Percentiles rank a stretch among this genome's conserved stretches.
phyloP scores from a whole-genome alignment of 2,797 vertebrate species.

The Thalassophryne amazonica region DNA sequence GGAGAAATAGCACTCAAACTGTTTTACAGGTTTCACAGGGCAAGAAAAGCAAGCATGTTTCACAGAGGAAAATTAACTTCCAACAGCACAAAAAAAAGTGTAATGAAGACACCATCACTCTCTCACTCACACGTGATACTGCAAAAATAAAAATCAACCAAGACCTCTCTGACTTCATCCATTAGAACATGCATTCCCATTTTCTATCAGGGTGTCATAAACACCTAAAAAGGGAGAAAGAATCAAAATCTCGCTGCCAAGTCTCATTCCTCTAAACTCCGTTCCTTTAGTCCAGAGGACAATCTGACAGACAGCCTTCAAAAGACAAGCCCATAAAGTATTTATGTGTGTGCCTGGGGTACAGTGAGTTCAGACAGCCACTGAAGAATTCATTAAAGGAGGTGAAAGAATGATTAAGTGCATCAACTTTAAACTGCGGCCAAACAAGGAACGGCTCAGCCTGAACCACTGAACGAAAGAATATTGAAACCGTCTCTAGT shows the following conservation, averaged over 20 bases:
- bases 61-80: conserved; percentile 41
- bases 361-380: conserved; percentile 74
- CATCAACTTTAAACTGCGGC: conserved; percentile 70
- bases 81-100: conserved; percentile 20
- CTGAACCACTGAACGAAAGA: conserved; percentile 32
- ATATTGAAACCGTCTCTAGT: conserved; percentile 59
- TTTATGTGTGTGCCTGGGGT: conserved; percentile 75
- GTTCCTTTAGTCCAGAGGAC: conserved; percentile 70
- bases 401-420: conserved; percentile 77
- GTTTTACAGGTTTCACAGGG: conserved; percentile 42
- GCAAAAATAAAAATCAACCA: conserved; percentile 44
- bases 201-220: conserved; percentile 32
- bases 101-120: conserved; percentile 47
- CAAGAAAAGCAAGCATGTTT: conserved; percentile 35
- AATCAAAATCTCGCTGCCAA: conserved; percentile 53
- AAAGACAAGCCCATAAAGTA: conserved; percentile 79
- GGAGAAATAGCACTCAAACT: conserved; percentile 42
- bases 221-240: conserved; percentile 34
- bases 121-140: conserved; percentile 24
- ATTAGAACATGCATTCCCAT: conserved; percentile 37
- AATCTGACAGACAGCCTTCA: conserved; percentile 78
- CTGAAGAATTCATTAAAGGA: conserved; percentile 81
- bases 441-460: conserved; percentile 60
- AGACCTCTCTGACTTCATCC: conserved; percentile 39
- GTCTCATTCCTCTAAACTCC: conserved; percentile 61